Percentiles rank a stretch among this genome's conserved stretches.
These are phyloP conservation scores for Polypterus senegalus DNA, from an alignment of 2,113 vertebrate species.

Conservation along the genomic window DNA sequence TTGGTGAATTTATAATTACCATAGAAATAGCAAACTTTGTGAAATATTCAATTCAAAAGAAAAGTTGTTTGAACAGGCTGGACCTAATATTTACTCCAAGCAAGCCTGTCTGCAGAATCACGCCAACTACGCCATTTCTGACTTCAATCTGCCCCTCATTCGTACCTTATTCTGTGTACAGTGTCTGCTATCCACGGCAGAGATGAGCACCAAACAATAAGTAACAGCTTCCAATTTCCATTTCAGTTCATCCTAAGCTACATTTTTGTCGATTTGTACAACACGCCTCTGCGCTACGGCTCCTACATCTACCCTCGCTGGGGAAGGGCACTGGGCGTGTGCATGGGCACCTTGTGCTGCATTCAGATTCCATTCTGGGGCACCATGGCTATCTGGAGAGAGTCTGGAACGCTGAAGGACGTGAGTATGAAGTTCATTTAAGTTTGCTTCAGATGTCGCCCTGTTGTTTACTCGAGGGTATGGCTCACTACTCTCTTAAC, in stretches of 20 bases:
- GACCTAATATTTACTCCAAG: no score
- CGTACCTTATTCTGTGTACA: neutral
- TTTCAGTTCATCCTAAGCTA: constrained; percentile 60
- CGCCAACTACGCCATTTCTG: accelerated
- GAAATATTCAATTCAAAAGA: no score
- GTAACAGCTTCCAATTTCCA: neutral
- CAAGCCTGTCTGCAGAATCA: neutral
- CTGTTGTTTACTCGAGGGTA: no score
- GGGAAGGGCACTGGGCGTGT: constrained; percentile 58
- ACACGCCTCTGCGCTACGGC: constrained; percentile 46
- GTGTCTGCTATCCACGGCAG: no score
- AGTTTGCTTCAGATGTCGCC: no score
- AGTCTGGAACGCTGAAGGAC: constrained; percentile 55
- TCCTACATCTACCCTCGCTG: constrained; percentile 48
- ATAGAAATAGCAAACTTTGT: no score
- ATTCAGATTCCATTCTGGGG: constrained; percentile 65
- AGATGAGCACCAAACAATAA: no score
- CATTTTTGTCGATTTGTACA: constrained; percentile 65
- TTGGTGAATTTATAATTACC: no score
- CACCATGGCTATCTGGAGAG: constrained; percentile 44
- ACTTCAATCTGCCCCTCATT: neutral
- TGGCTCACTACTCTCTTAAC: no score
- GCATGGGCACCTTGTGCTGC: constrained; percentile 54
- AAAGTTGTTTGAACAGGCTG: no score
- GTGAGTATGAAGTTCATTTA: constrained; percentile 35